Evolutionary conservation across 2,113 vertebrate genomes (phyloP), one percentile per base, ranked within the genome.

Genomic region (Callionymus lyra): DNA sequence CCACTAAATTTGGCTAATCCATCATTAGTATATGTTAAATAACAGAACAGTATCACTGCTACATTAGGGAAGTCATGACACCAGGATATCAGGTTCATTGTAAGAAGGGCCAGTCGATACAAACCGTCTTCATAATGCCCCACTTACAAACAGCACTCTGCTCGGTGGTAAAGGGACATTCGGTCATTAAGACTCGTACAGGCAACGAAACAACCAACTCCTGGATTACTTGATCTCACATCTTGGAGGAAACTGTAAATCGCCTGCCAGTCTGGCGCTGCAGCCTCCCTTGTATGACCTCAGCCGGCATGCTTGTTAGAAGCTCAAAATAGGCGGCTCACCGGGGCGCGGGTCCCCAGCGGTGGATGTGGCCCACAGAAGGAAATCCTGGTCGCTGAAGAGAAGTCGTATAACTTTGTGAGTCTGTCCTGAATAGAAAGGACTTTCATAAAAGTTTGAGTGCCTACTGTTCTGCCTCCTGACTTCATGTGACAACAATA

Each of bases 241-340:
- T 87, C 82, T 84, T 53, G 70, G 74, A 87, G 84, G 85, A 86
- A 86, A 75, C 80, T 45, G 38, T 34, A 68, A 46, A 84, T 83
- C 82, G 85, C 82, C 85, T 85, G 82, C 84, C 84, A 85, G 85
- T 86, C 85, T 86, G 85, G 80, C 79, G 75, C 75, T 76, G 34
- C 65, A 57, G 59, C 48, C 77, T 83, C 80, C 73, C 58, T n/a
- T 47, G 70, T 68, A 74, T 85, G 82, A 85, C 78, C 82, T 84
- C 74, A 84, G 73, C 52, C 13, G 59, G 61, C 50, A 60, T 73
- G 72, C 47, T 64, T 57, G 50, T 53, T 68, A 56, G 54, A 49
- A 11, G 31, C 56, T 83, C 76, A 87, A 84, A 85, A 85, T 86
- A 77, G 81, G 78, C 72, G 59, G 72, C 69, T 66, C 63, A 68